phyloP scores from a whole-genome alignment of 2,113 vertebrate species.

The Bombycilla garrulus region DNA sequence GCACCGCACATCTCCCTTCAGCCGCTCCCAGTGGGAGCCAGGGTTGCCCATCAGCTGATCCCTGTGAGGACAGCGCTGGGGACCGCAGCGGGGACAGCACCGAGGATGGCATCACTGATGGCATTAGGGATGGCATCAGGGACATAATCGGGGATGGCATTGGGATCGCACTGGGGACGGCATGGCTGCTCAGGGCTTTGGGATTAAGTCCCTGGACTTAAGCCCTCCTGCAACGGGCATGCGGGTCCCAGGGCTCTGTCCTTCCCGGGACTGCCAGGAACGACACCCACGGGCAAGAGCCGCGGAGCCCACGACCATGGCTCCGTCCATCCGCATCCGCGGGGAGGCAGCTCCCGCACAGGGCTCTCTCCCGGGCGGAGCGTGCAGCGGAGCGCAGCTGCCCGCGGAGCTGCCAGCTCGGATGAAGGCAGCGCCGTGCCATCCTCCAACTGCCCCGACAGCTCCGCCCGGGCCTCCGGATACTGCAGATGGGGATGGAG shows the following conservation, averaged over 20 bases:
- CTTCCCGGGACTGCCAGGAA: not conserved
- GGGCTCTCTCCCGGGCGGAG: not conserved
- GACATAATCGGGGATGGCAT: too few relatives aligned
- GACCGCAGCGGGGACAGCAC: not conserved
- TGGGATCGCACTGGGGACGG: rapidly evolving
- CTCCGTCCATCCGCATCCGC: rapidly evolving
- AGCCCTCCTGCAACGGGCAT: not conserved
- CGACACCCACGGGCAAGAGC: not conserved
- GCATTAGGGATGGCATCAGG: not conserved
- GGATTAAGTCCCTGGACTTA: not conserved
- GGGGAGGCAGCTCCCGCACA: not conserved
- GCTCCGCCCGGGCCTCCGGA: not conserved
- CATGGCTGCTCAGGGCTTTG: not conserved
- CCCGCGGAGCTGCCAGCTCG: slow-evolving; percentile 33
- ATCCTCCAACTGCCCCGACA: not conserved
- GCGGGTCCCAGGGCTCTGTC: not conserved
- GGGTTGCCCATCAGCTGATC: not conserved
- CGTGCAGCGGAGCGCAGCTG: not conserved
- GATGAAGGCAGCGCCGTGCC: not conserved
- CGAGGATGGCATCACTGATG: not conserved
- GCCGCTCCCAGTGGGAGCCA: not conserved
- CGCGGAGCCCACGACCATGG: rapidly evolving
- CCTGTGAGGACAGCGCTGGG: not conserved
- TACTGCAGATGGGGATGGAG: not conserved
- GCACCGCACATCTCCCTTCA: rapidly evolving